phyloP scores from a whole-genome alignment of 2,888 invertebrate genomes.

The Trypoxylon attenuatum region DNA sequence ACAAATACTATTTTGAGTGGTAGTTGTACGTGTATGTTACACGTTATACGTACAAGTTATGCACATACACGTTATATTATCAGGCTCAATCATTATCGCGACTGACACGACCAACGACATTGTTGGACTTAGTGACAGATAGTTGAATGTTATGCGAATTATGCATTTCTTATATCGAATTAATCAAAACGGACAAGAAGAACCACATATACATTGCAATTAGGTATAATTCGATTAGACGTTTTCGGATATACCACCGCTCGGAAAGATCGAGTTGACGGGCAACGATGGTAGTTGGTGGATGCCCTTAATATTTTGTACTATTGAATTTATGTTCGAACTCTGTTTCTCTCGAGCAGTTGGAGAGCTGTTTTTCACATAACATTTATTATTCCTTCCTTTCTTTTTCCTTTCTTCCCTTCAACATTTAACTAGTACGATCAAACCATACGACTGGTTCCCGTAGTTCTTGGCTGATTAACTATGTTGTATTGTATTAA shows the following conservation, averaged over 20 bases:
- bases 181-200: no score
- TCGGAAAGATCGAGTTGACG: neutral
- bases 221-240: neutral
- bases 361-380: no score
- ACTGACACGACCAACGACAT: no score
- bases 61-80: neutral
- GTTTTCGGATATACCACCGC: neutral
- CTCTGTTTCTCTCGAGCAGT: no score
- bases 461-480: neutral
- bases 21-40: neutral
- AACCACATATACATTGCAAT: neutral
- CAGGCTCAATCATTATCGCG: no score
- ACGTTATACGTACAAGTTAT: neutral
- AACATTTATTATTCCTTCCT: neutral
- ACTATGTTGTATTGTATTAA: no score
- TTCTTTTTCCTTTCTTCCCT: no score
- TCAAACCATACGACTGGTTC: neutral
- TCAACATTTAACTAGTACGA: no score
- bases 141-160: neutral
- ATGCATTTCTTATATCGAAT: neutral
- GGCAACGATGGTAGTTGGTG: neutral
- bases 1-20: no score
- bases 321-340: slow-evolving; percentile 1
- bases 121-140: neutral
- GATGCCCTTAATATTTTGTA: neutral